Percentiles rank a stretch among this genome's conserved stretches.
Evolutionary conservation across 2,888 invertebrate species (phyloP).

Genomic region (Drosophila helvetica): DNA sequence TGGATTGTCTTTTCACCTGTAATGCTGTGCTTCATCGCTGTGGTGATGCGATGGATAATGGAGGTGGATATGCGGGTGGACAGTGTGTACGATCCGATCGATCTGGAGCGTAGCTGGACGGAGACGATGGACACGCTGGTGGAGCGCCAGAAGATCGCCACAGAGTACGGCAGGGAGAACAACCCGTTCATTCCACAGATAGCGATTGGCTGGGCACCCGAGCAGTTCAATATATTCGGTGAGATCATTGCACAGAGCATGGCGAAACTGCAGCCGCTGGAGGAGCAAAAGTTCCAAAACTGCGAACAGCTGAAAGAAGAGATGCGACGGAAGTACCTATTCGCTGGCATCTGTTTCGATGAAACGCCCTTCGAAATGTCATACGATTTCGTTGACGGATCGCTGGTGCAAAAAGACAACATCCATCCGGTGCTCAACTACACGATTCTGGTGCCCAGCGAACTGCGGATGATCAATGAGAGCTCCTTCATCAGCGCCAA

Average conservation of each 20-base stretch:
- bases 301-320: constrained; percentile 34
- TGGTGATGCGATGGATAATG: constrained; percentile 3
- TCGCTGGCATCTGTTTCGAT: constrained; percentile 85
- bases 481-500: constrained; percentile 45
- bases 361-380: constrained; percentile 83
- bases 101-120: constrained; percentile 46
- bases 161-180: background rate
- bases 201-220: constrained; percentile 67
- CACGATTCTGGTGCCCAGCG: constrained; percentile 67
- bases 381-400: background rate
- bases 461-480: constrained; percentile 52
- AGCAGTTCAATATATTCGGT: constrained; percentile 1
- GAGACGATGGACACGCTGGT: constrained; percentile 41
- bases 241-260: constrained; percentile 37
- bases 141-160: constrained; percentile 10
- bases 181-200: constrained; percentile 57
- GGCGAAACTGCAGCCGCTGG: constrained; percentile 16
- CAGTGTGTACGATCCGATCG: constrained; percentile 32
- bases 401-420: fast-evolving
- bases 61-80: constrained; percentile 23
- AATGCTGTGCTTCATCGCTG: constrained; percentile 39
- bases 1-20: constrained; percentile 47
- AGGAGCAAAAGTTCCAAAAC: constrained; percentile 2
- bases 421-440: constrained; percentile 46
- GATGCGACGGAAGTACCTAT: constrained; percentile 38